Evolutionary conservation across 2,888 invertebrate genomes (phyloP).

Genomic region (Kryphioiulus occultus): DNA sequence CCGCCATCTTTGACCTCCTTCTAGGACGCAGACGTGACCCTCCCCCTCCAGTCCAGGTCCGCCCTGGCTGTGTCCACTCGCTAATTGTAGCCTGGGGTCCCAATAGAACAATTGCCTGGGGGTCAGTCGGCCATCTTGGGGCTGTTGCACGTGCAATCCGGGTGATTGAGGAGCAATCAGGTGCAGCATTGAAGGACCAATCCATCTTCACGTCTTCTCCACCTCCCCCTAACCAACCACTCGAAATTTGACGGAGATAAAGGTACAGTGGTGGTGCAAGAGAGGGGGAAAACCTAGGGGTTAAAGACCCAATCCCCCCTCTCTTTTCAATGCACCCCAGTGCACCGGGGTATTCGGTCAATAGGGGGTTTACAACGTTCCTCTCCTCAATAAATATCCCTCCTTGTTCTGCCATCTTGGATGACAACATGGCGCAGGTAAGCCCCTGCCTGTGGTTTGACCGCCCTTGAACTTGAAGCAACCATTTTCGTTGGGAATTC

Average conservation of each 20-base stretch:
- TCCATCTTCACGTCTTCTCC: slow-evolving; percentile 18
- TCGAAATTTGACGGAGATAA: slow-evolving; percentile 27
- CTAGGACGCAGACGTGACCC: neutral
- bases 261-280: neutral
- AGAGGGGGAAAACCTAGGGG: neutral
- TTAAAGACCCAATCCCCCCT: slow-evolving; percentile 29
- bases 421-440: slow-evolving; percentile 43
- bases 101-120: neutral
- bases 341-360: slow-evolving; percentile 15
- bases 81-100: neutral
- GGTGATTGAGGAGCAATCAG: neutral
- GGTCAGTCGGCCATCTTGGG: slow-evolving; percentile 40
- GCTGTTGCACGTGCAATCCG: neutral
- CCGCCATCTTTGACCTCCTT: slow-evolving; percentile 28
- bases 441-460: slow-evolving; percentile 41
- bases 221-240: slow-evolving; percentile 24
- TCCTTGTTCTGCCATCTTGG: slow-evolving; percentile 40
- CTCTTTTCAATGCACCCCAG: neutral
- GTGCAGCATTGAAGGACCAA: slow-evolving; percentile 40
- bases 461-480: slow-evolving; percentile 47
- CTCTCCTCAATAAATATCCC: slow-evolving; percentile 38
- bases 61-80: slow-evolving; percentile 20
- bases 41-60: neutral
- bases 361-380: slow-evolving; percentile 24
- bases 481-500: slow-evolving; percentile 37